Conservation (phyloP, 2,888 invertebrate species). For the Neria commutata region DNA sequence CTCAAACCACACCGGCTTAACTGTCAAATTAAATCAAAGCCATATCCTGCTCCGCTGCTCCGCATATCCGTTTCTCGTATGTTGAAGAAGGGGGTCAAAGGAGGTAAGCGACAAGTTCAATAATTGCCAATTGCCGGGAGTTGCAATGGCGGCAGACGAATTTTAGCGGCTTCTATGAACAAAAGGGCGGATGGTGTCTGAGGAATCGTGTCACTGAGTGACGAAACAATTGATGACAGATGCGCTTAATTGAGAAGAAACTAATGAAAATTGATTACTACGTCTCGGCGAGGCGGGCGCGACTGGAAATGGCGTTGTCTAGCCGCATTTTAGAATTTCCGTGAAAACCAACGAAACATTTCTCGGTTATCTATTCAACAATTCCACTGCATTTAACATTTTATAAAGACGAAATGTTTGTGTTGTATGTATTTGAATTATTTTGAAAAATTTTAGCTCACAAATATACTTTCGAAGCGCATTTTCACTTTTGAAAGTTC, state of each 20-base stretch:
- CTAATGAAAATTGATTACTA: conserved; percentile 29
- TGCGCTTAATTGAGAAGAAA: conserved; percentile 27
- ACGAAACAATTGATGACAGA: conserved; percentile 23
- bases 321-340: too few relatives aligned
- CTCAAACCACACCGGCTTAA: conserved; percentile 8
- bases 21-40: conserved; percentile 27
- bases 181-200: background rate
- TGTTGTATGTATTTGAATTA: too few relatives aligned
- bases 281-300: background rate
- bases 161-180: background rate
- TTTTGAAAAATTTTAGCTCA: too few relatives aligned
- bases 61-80: background rate
- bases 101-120: background rate
- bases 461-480: too few relatives aligned
- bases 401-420: too few relatives aligned
- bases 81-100: background rate
- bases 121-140: too few relatives aligned
- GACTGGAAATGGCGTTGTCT: background rate
- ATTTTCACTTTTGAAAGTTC: too few relatives aligned
- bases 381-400: too few relatives aligned
- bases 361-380: too few relatives aligned
- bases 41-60: background rate
- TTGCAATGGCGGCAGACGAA: too few relatives aligned
- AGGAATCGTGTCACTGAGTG: background rate
- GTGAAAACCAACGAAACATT: too few relatives aligned